phyloP scores from a whole-genome alignment of 1,140 invertebrate species.

The Batillaria attramentaria region DNA sequence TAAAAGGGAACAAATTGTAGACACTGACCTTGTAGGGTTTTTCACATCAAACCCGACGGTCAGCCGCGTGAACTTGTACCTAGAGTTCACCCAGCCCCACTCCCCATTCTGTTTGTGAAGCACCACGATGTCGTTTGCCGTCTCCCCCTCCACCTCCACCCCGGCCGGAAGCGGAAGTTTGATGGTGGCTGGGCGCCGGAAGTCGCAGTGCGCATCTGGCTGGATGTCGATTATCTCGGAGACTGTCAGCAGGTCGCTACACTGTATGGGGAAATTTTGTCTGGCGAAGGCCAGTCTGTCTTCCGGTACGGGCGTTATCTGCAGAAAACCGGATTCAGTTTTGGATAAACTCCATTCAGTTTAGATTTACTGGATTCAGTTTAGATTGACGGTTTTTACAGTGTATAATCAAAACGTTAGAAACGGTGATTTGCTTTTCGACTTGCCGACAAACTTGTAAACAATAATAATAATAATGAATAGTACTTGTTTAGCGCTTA shows the following conservation, averaged over 20 bases:
- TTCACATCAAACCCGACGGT: constrained; percentile 66
- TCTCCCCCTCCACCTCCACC: constrained; percentile 31
- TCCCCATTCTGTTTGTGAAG: constrained; percentile 52
- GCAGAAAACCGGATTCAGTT: too few species aligned
- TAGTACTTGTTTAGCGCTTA: too few species aligned
- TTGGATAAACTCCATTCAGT: too few species aligned
- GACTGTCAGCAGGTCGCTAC: constrained; percentile 52
- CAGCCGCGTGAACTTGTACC: constrained; percentile 62
- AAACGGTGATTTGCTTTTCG: too few species aligned
- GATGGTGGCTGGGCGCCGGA: constrained; percentile 62
- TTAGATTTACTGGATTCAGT: too few species aligned
- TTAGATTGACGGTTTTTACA: too few species aligned
- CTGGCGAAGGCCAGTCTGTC: constrained; percentile 56
- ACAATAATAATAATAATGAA: too few species aligned
- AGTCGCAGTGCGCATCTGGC: constrained; percentile 50
- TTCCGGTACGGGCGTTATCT: constrained; percentile 60
- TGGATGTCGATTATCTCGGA: constrained; percentile 64
- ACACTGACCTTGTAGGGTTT: constrained; percentile 56
- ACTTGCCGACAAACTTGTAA: too few species aligned
- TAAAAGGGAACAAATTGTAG: background rate
- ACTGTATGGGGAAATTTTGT: constrained; percentile 53
- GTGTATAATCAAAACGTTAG: too few species aligned
- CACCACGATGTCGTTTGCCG: constrained; percentile 56
- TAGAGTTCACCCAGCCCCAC: constrained; percentile 61
- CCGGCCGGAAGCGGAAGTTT: constrained; percentile 54